Conservation (phyloP, 2,113 vertebrate species). For the Protobothrops flavoviridis region DNA sequence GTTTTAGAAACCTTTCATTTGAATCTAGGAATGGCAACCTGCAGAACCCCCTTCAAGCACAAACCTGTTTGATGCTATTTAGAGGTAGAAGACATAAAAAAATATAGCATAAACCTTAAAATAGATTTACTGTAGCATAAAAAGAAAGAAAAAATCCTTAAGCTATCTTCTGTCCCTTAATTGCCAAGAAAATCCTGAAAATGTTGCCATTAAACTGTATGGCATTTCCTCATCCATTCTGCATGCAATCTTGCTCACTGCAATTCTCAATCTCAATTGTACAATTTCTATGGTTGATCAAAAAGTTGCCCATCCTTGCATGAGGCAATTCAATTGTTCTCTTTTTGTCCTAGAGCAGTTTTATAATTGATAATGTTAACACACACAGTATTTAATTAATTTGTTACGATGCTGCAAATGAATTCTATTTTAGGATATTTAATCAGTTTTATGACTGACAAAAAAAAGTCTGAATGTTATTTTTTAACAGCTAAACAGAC, state of each 20-base stretch:
- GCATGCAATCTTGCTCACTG: neutral
- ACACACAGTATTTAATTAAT: neutral
- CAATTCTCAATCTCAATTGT: neutral
- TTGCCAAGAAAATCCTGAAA: neutral
- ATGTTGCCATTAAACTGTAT: neutral
- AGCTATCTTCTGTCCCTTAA: neutral
- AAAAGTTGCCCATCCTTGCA: neutral
- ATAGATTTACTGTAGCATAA: neutral
- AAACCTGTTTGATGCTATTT: neutral
- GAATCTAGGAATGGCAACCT: neutral
- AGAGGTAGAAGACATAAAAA: neutral
- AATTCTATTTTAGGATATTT: neutral
- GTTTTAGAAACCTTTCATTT: neutral
- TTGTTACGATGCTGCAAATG: neutral
- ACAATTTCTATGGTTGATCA: neutral
- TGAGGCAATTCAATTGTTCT: neutral
- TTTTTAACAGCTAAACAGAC: constrained; percentile 55
- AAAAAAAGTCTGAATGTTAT: neutral
- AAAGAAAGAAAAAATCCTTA: neutral
- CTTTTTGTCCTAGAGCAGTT: neutral
- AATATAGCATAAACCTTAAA: neutral
- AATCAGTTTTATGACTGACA: neutral
- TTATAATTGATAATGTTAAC: no score
- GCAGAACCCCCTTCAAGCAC: neutral
- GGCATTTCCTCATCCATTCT: neutral